Percentiles rank a stretch among this genome's conserved stretches.
Evolutionary conservation across 2,797 vertebrate genomes (phyloP).

Genomic region (Peromyscus nudipes): DNA sequence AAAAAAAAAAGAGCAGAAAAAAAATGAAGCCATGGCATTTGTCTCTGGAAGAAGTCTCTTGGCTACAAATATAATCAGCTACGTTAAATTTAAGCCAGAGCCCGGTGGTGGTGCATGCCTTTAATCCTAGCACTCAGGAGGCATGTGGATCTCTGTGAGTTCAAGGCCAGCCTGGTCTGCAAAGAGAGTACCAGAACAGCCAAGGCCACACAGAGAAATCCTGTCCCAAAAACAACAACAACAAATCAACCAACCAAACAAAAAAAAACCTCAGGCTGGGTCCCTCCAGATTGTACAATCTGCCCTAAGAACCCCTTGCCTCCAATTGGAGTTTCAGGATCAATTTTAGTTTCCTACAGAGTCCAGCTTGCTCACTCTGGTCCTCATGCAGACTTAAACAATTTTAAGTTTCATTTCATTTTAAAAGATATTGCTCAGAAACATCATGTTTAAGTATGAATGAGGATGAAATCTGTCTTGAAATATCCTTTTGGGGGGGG

Average conservation of each 20-base stretch:
- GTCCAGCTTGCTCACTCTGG: too few species aligned
- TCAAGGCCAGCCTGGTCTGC: background rate
- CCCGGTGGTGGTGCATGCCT: rapidly evolving
- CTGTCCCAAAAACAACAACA: background rate
- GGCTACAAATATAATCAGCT: background rate
- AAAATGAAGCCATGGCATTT: background rate
- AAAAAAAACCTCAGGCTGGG: background rate
- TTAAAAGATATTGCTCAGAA: background rate
- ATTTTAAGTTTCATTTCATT: background rate
- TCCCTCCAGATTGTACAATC: background rate
- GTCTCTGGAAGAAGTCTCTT: background rate
- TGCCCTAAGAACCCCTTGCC: background rate
- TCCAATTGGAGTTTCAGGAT: background rate
- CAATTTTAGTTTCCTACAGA: background rate
- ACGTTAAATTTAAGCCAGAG: background rate
- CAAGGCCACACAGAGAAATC: background rate
- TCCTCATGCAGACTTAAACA: background rate
- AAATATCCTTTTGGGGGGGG: background rate
- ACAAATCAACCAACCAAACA: background rate
- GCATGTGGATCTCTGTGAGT: background rate
- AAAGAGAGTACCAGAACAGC: background rate
- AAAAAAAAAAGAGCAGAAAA: background rate
- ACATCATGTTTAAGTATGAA: background rate
- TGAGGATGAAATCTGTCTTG: background rate
- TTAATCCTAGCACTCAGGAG: background rate